A percentile compares a stretch with the other conserved stretches of the same genome.
Conservation (phyloP, 2,797 vertebrate species). For the Capromys pilorides region DNA sequence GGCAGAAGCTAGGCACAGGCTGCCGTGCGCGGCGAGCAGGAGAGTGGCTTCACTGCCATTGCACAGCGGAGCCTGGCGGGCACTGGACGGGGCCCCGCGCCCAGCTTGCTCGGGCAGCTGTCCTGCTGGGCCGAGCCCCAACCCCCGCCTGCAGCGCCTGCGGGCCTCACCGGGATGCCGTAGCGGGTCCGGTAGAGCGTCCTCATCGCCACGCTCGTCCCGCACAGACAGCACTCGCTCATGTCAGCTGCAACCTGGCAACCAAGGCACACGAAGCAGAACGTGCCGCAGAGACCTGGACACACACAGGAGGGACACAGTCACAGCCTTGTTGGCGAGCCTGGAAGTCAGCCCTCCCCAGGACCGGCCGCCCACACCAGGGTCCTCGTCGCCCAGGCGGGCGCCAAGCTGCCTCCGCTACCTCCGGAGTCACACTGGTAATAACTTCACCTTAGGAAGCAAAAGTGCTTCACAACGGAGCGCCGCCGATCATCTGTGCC, state of each 20-base stretch:
- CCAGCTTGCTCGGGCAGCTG: too few species aligned
- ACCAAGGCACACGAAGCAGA: slow-evolving; percentile 84
- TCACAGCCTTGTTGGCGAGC: background rate
- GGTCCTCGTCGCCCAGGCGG: background rate
- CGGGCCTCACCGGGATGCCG: slow-evolving; percentile 85
- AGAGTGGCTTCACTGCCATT: background rate
- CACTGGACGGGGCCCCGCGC: too few species aligned
- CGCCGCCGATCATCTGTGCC: background rate
- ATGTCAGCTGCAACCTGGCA: slow-evolving; percentile 88
- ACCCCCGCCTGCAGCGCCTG: too few species aligned
- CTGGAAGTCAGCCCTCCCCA: background rate
- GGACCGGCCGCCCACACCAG: accelerated
- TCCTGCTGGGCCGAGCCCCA: too few species aligned
- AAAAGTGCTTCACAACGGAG: background rate
- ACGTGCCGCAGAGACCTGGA: slow-evolving; percentile 85
- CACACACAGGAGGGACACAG: accelerated
- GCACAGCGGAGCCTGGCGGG: background rate
- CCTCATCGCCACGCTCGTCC: slow-evolving; percentile 84
- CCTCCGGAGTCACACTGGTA: background rate
- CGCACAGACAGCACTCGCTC: slow-evolving; percentile 91
- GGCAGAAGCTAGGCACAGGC: background rate
- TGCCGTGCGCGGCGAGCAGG: background rate
- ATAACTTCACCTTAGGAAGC: too few species aligned
- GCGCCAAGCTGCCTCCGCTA: accelerated
- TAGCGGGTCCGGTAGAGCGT: slow-evolving; percentile 91